Percentiles rank a stretch among this genome's conserved stretches.
phyloP scores from a whole-genome alignment of 1,140 invertebrate genomes.

The Maconellicoccus hirsutus region DNA sequence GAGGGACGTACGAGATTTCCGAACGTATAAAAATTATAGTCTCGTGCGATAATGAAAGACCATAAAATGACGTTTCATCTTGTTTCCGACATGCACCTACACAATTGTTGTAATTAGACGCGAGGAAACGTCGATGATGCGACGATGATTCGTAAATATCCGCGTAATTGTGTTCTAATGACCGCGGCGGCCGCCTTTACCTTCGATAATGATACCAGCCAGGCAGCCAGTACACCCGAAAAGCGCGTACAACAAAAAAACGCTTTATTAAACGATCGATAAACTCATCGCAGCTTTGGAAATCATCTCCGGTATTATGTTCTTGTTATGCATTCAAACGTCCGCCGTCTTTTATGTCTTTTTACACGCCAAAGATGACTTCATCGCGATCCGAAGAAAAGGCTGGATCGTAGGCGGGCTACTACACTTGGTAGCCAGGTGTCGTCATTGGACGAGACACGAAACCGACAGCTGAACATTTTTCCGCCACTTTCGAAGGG shows the following conservation, averaged over 20 bases:
- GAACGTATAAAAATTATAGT: no score
- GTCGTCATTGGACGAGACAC: neutral
- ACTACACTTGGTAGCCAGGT: neutral
- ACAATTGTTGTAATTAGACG: neutral
- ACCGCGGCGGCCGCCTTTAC: neutral
- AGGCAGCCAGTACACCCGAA: no score
- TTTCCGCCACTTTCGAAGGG: neutral
- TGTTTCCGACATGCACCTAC: neutral
- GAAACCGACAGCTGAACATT: neutral
- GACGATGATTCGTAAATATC: neutral
- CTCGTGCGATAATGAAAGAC: no score
- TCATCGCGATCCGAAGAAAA: no score
- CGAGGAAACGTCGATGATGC: neutral
- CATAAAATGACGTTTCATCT: no score
- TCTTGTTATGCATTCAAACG: no score
- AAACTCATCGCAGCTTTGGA: neutral
- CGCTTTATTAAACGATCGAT: constrained; percentile 8
- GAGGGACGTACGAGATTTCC: no score
- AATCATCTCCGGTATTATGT: no score
- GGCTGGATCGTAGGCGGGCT: no score
- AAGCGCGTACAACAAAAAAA: neutral
- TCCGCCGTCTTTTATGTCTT: no score
- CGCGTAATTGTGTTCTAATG: neutral
- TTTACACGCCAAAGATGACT: no score
- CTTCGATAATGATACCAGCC: no score